Conservation (phyloP, 2,888 invertebrate species). For the Stegophylla sp. region DNA sequence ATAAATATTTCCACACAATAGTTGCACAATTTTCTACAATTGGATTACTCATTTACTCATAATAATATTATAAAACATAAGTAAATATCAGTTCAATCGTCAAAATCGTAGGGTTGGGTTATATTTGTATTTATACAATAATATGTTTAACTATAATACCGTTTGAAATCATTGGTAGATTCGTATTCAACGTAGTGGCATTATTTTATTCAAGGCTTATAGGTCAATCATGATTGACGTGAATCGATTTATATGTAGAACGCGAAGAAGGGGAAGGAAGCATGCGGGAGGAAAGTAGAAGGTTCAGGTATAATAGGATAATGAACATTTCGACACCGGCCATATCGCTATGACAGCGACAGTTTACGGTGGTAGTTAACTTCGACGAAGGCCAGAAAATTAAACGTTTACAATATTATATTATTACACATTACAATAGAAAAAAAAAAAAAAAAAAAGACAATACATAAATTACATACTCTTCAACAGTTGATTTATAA, state of each 20-base stretch:
- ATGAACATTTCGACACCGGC: conserved; percentile 52
- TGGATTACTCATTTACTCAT: too few species aligned
- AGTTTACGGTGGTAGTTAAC: conserved; percentile 41
- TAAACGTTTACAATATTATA: conserved; percentile 30
- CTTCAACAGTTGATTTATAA: not conserved
- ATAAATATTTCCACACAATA: too few species aligned
- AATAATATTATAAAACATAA: too few species aligned
- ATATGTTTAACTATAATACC: not conserved
- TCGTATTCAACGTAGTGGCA: not conserved
- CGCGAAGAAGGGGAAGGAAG: conserved; percentile 7
- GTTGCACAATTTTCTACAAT: too few species aligned
- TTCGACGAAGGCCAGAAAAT: conserved; percentile 20
- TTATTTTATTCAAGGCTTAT: conserved; percentile 45
- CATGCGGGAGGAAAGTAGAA: conserved; percentile 15
- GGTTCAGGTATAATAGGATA: conserved; percentile 42
- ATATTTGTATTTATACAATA: too few species aligned
- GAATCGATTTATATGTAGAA: conserved; percentile 49
- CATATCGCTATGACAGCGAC: conserved; percentile 50
- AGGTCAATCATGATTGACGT: conserved; percentile 56
- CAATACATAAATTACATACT: too few species aligned
- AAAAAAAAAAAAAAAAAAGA: not conserved
- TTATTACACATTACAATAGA: not conserved
- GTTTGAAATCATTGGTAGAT: conserved; percentile 18
- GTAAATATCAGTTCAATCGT: too few species aligned
- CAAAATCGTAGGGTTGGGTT: too few species aligned